Evolutionary conservation across 2,888 invertebrate genomes (phyloP).

Genomic region (Hydrotaea diabolus): DNA sequence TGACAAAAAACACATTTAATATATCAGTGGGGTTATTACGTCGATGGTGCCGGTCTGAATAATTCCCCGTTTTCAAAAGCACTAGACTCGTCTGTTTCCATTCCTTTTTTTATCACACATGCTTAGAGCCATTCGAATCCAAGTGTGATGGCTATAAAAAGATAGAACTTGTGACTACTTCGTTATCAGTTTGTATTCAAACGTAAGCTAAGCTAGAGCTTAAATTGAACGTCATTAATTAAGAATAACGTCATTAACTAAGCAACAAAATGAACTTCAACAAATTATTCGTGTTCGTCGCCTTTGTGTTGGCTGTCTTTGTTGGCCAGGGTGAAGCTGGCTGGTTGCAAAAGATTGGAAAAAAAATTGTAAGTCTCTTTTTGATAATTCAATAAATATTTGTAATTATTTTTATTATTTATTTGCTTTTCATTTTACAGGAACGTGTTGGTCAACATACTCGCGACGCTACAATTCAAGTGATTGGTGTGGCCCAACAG

Average conservation of each 20-base stretch:
- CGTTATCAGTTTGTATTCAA: slow-evolving; percentile 28
- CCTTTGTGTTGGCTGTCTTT: slow-evolving; percentile 66
- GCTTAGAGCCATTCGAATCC: neutral
- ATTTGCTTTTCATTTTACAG: slow-evolving; percentile 42
- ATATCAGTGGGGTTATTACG: too few species aligned
- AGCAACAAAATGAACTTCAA: slow-evolving; percentile 67
- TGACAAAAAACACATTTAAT: too few species aligned
- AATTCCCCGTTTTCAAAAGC: neutral
- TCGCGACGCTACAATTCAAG: slow-evolving; percentile 70
- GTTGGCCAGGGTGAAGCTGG: slow-evolving; percentile 73
- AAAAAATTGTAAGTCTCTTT: slow-evolving; percentile 71
- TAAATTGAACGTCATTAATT: neutral
- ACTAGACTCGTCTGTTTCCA: neutral
- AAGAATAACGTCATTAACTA: too few species aligned
- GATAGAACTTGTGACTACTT: neutral
- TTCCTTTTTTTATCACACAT: neutral
- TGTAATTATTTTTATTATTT: neutral
- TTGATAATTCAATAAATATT: slow-evolving; percentile 37
- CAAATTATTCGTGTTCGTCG: slow-evolving; percentile 66
- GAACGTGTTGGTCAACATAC: slow-evolving; percentile 70
- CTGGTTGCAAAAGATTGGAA: slow-evolving; percentile 74
- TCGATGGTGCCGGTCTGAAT: neutral
- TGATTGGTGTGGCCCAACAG: slow-evolving; percentile 69
- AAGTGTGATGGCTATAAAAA: neutral
- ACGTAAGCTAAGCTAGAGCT: neutral